Base-by-base conservation (phyloP, 1,140 invertebrate species). In the Lycorma delicatula region DNA sequence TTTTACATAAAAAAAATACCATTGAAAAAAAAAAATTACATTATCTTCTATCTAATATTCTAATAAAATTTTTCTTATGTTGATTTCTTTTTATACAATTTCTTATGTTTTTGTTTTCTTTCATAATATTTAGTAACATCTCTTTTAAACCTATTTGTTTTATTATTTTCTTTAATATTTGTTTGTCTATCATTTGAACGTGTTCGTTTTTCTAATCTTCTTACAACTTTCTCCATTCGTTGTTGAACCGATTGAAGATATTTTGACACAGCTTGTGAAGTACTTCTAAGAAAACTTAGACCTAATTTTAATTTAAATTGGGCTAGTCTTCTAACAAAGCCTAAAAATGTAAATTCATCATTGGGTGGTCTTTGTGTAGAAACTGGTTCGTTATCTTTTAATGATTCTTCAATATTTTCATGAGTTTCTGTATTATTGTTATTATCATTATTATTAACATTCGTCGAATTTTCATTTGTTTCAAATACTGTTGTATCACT, bases 241-340 rank as follows among this genome's bases (percentile, higher is more conserved):
- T 73, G 76, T 60, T 77, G 74, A 29, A 79, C 69, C 52, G 72
- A 66, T 29, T 72, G 73, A 3, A 79, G 61, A 60, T 78, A 79
- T 56, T 69, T 71, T 1, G 76, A 71, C 53, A 79, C 74, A 3
- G 73, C 72, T 53, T 77, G 74, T 38, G 76, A 74, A 0, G 77
- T 77, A 38, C 72, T 72, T 60, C 72, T 75, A 1, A 79, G 58
- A 16, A 79, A 60, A 6, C 72, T 73, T n/a, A 79, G 55, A 1
- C 76, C 76, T 7, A 79, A 55, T 58, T 71, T 66, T 9, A 79
- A 63, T 66, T 79, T 79, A 23, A 77, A 66, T 64, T 78, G 74
- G 0, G 73, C 74, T 23, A 79, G 62, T 52, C 70, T 73, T 60
- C 70, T 73, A 27, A 78, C 66, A 54, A 79, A 67, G 11, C 63